phyloP scores from a whole-genome alignment of 2,113 vertebrate genomes.

The Formicarius rufipectus region DNA sequence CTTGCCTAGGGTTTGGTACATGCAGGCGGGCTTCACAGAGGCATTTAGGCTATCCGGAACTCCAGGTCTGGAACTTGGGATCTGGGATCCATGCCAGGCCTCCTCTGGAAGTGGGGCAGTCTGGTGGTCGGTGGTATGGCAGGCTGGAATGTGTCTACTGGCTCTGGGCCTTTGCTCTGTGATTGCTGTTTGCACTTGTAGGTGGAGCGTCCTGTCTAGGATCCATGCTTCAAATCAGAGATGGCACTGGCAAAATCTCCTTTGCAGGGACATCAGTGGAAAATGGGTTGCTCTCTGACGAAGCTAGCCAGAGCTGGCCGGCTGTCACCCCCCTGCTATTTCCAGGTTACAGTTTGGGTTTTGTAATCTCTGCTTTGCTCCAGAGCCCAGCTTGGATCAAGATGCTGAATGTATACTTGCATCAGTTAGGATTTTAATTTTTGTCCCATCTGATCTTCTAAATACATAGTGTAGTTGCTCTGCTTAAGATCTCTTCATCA shows the following conservation, averaged over 20 bases:
- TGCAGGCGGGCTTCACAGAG: not conserved
- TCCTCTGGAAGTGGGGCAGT: not conserved
- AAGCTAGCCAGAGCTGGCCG: not conserved
- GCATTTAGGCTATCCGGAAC: not conserved
- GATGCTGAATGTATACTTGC: not conserved
- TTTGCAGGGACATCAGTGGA: fast-evolving
- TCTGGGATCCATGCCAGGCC: not conserved
- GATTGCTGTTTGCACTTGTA: not conserved
- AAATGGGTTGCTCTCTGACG: not conserved
- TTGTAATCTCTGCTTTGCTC: not conserved
- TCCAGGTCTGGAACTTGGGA: not conserved
- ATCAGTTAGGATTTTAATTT: not conserved
- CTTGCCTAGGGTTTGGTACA: not conserved
- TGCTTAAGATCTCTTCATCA: not conserved
- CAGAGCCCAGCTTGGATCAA: not conserved
- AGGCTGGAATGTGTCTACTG: not conserved
- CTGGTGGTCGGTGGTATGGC: not conserved
- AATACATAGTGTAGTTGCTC: not conserved
- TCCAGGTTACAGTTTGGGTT: not conserved
- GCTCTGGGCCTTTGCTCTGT: not conserved
- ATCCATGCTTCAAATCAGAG: fast-evolving
- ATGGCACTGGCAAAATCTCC: not conserved
- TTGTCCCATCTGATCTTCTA: not conserved
- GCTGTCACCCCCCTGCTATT: not conserved
- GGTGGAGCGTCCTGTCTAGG: not conserved